Percentiles rank a stretch among this genome's conserved stretches.
Evolutionary conservation across 1,140 invertebrate genomes (phyloP).

Genomic region (Plutomurus gul): DNA sequence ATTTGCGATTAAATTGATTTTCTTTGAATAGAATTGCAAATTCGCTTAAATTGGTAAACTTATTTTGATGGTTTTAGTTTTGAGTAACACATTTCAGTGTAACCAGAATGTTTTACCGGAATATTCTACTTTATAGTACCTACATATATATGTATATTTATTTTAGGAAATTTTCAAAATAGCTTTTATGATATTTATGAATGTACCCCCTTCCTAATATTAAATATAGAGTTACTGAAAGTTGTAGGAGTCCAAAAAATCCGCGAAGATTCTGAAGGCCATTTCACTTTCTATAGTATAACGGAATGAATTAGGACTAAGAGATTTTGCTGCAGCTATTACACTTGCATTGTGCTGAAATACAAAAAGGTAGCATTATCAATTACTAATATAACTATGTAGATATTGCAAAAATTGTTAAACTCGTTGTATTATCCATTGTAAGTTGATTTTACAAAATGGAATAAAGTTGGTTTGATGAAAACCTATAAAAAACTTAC

Average conservation of each 20-base stretch:
- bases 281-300: neutral
- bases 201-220: neutral
- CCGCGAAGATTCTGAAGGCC: neutral
- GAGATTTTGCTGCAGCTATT: neutral
- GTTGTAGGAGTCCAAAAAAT: neutral
- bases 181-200: neutral
- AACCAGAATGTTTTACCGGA: no score
- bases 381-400: neutral
- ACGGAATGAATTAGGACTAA: neutral
- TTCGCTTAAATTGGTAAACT: no score
- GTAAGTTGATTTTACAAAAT: no score
- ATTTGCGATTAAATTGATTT: no score
- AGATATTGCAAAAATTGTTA: neutral
- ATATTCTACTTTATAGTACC: no score
- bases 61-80: no score
- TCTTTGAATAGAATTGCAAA: no score
- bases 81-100: no score
- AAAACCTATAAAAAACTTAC: no score
- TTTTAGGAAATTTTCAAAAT: neutral
- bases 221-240: neutral
- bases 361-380: neutral
- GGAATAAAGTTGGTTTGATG: no score
- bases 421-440: no score
- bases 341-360: neutral
- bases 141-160: neutral